Evolutionary conservation across 92 coral and sea anemone species (phyloP).

Genomic region (Actinostola sp.): DNA sequence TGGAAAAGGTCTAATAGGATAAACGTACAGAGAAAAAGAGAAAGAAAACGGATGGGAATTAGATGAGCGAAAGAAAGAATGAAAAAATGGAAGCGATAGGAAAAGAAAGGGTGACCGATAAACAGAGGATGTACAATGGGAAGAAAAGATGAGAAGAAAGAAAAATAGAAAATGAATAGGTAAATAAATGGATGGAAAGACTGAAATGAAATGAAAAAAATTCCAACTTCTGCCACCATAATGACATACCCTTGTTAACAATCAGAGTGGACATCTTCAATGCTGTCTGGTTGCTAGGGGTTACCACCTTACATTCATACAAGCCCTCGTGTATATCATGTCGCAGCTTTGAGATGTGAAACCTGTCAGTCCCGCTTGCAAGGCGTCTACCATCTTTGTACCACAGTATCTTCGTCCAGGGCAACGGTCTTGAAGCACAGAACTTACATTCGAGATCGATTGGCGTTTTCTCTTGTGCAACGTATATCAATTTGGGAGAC

Average conservation of each 20-base stretch:
- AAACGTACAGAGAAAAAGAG: too few relatives aligned
- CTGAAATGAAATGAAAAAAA: background rate
- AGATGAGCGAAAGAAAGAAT: too few relatives aligned
- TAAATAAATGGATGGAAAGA: background rate
- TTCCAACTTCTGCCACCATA: background rate
- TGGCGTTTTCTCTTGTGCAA: constrained; percentile 21
- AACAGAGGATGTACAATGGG: background rate
- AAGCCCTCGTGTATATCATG: constrained; percentile 65
- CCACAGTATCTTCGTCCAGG: constrained; percentile 34
- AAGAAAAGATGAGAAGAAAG: background rate
- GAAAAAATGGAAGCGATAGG: background rate
- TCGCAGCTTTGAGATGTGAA: constrained; percentile 28
- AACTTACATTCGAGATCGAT: constrained; percentile 37
- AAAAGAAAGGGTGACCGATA: background rate
- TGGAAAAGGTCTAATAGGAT: too few relatives aligned
- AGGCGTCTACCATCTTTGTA: constrained; percentile 56
- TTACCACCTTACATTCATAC: constrained; percentile 52
- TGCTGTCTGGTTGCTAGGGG: constrained; percentile 26
- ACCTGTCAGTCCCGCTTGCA: constrained; percentile 2
- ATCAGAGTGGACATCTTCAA: constrained; percentile 53
- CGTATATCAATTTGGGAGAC: background rate
- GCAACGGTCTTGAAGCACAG: constrained; percentile 23
- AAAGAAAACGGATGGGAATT: too few relatives aligned
- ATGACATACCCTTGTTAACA: constrained; percentile 53
- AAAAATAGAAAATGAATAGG: background rate